Evolutionary conservation across 2,797 vertebrate species (phyloP).

Genomic region (Ctenosaura bakeri): DNA sequence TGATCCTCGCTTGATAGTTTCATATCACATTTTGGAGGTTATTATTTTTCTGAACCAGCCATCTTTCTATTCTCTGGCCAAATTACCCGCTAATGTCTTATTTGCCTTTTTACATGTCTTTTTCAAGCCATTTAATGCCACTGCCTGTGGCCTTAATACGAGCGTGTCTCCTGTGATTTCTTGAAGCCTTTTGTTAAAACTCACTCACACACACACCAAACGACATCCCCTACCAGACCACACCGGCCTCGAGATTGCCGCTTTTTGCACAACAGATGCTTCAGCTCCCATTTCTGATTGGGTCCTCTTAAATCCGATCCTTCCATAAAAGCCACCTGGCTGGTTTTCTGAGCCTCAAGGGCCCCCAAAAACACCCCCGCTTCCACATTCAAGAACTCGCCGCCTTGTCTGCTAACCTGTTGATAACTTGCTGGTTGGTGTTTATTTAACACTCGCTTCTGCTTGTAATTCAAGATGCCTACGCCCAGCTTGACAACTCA

Average conservation of each 20-base stretch:
- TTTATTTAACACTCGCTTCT: background rate
- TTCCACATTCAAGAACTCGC: background rate
- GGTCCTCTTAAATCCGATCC: background rate
- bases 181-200: background rate
- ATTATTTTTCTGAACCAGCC: background rate
- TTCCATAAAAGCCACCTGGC: conserved; percentile 31
- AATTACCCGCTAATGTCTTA: background rate
- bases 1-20: background rate
- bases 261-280: background rate
- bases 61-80: background rate
- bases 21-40: background rate
- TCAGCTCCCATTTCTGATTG: background rate
- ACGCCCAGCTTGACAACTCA: background rate
- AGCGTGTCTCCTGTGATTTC: background rate
- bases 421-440: background rate
- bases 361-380: background rate
- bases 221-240: background rate
- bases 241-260: background rate
- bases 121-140: background rate
- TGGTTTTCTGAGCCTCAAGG: background rate
- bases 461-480: background rate
- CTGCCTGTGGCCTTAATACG: background rate
- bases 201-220: no score
- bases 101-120: background rate
- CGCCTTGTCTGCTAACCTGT: background rate